phyloP scores from a whole-genome alignment of 2,113 vertebrate genomes.

The Trochalopteron elliotii region DNA sequence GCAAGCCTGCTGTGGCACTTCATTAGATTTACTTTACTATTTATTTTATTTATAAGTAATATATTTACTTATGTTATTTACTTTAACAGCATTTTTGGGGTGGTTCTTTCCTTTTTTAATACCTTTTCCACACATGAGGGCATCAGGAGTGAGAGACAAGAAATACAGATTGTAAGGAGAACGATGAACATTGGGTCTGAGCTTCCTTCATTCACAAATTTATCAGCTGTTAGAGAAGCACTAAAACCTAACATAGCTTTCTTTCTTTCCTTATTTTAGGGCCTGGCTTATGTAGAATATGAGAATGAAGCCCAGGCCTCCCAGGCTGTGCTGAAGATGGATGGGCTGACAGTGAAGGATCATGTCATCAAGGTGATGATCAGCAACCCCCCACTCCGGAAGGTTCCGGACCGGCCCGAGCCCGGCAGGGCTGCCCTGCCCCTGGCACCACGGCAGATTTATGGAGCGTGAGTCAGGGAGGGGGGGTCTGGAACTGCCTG shows the following conservation, averaged over 20 bases:
- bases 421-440: slow-evolving; percentile 29
- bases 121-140: no score
- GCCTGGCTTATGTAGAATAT: slow-evolving; percentile 96
- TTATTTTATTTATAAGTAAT: no score
- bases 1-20: rapidly evolving
- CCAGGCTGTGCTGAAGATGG: slow-evolving; percentile 91
- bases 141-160: background rate
- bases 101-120: background rate
- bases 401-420: slow-evolving; percentile 66
- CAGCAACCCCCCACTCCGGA: slow-evolving; percentile 91
- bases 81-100: background rate
- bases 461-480: slow-evolving; percentile 85
- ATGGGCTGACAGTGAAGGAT: slow-evolving; percentile 80
- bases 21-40: background rate
- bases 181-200: no score
- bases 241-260: rapidly evolving
- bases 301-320: slow-evolving; percentile 88
- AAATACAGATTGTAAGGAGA: background rate
- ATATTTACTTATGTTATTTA: background rate
- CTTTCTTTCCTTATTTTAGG: slow-evolving; percentile 64
- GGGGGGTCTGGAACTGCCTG: background rate
- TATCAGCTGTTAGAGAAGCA: no score
- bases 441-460: slow-evolving; percentile 71
- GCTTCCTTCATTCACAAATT: no score
- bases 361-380: slow-evolving; percentile 90